Evolutionary conservation across 2,888 invertebrate species (phyloP), one percentile per base, ranked within the genome.

Genomic region (Andricus curvator): DNA sequence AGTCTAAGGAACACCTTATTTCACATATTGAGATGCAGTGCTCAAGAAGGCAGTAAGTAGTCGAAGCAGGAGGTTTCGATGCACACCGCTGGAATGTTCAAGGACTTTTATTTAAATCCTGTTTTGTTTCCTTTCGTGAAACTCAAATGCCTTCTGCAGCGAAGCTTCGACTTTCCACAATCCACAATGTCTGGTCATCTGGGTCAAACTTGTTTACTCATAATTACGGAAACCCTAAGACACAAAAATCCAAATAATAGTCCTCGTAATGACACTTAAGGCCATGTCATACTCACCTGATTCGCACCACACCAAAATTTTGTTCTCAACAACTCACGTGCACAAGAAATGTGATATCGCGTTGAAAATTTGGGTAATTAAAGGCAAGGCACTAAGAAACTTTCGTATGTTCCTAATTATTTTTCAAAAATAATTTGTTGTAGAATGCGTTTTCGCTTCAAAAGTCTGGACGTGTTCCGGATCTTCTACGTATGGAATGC

Each of bases 11-110:
- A 37, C 74, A 15, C 44, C 68, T 68, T 68, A 29, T 68, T 68
- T 68, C 48, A 29, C 33, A 60, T 60, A 74, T 74, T 74, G 74
- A 74, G 74, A 74, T 74, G 74, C 74, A 74, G 37, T 74, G 74
- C 56, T 60, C 56, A 74, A 74, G 33, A 56, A 74, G 74, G 37
- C 33, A 74, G 56, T 74, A 37, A 74, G 56, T 74, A 74, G 74
- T 74, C 74, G 33, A 37, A 33, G 56, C 74, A 74, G 74, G 74
- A 74, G 60, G 56, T 74, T 74, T 33, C 33, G 37, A 56, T 74
- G 74, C 37, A 29, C 74, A 60, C 74, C 56, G 56, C 4, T 37
- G 33, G 74, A 74, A 74, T 74, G n/a, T 60, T 56, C 74, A 74
- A 74, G 56, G 74, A 74, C 56, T 56, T 56, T 56, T 56, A 74